phyloP scores from a whole-genome alignment of 2,113 vertebrate genomes.

The Rhea americana region DNA sequence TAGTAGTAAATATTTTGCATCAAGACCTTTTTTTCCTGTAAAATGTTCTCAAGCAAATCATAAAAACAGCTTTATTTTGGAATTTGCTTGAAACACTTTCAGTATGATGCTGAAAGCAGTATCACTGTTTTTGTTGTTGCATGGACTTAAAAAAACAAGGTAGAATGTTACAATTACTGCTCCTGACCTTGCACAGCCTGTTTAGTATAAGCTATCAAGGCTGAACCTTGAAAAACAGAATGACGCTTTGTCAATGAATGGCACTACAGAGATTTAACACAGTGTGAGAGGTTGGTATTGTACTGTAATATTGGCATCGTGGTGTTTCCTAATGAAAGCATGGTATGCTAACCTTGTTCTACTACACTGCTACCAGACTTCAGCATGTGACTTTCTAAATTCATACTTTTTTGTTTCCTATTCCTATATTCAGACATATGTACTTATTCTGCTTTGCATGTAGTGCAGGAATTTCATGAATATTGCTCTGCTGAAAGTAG shows the following conservation, averaged over 20 bases:
- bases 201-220: neutral
- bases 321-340: neutral
- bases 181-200: neutral
- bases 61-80: neutral
- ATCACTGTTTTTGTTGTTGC: neutral
- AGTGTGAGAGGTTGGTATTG: neutral
- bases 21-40: rapidly evolving
- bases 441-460: neutral
- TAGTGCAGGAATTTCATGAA: neutral
- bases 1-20: neutral
- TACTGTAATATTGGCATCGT: neutral
- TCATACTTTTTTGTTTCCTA: neutral
- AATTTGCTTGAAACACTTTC: neutral
- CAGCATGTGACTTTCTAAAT: neutral
- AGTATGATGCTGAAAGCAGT: neutral
- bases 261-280: neutral
- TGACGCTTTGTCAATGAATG: neutral
- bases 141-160: neutral
- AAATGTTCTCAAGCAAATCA: neutral
- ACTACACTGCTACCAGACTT: neutral
- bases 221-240: neutral
- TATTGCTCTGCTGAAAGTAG: neutral
- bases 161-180: neutral
- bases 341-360: neutral
- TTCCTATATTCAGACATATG: neutral